phyloP scores from a whole-genome alignment of 2,113 vertebrate species.

The Nycticorax nycticorax region DNA sequence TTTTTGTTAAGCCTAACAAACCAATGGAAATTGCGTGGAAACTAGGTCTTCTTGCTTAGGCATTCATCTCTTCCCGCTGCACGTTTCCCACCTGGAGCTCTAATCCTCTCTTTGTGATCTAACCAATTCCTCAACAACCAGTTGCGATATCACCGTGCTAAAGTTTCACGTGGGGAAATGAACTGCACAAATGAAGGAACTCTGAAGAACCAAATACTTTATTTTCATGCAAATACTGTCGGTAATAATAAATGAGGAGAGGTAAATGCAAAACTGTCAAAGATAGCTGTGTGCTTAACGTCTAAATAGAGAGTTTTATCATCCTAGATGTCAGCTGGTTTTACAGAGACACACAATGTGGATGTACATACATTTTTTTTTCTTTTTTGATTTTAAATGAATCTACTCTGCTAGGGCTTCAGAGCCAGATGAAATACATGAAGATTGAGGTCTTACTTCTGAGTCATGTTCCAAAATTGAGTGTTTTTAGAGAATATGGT shows the following conservation, averaged over 20 bases:
- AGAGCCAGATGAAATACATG: background rate
- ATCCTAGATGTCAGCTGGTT: slow-evolving; percentile 12
- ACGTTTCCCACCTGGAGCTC: background rate
- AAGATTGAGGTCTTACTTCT: background rate
- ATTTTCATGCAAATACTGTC: slow-evolving; percentile 29
- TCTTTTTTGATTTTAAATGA: background rate
- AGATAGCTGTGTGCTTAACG: background rate
- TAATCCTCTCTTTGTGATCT: slow-evolving; percentile 16
- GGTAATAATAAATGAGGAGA: background rate
- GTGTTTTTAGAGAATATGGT: background rate
- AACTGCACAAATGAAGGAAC: background rate
- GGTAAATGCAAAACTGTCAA: slow-evolving; percentile 4
- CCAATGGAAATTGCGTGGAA: background rate
- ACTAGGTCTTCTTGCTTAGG: background rate
- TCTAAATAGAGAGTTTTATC: slow-evolving; percentile 26
- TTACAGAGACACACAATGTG: background rate
- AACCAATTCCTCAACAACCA: slow-evolving; percentile 22
- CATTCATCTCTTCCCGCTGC: background rate
- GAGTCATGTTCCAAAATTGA: slow-evolving; percentile 5
- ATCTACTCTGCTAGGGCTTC: slow-evolving; percentile 6
- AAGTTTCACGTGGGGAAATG: background rate
- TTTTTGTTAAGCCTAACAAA: background rate
- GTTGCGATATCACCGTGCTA: background rate
- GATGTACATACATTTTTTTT: background rate
- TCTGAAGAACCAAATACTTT: background rate